Evolutionary conservation across 2,888 invertebrate species (phyloP).

Genomic region (Invenusta paracnida): DNA sequence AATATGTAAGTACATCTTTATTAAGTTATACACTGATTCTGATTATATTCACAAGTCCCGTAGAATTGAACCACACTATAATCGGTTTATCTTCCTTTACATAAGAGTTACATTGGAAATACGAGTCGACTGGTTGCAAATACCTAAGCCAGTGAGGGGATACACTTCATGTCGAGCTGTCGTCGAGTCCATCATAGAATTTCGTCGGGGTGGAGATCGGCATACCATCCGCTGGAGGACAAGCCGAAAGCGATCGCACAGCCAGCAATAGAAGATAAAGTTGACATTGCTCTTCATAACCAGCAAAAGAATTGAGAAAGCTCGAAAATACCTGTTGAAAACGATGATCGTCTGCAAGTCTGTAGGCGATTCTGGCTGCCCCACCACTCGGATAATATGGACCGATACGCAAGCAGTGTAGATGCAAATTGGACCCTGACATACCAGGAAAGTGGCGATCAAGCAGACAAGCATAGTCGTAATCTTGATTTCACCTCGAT

Average conservation of each 20-base stretch:
- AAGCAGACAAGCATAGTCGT: conserved; percentile 32
- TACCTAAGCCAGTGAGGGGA: not conserved
- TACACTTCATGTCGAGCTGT: not conserved
- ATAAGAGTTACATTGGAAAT: not conserved
- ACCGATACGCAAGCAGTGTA: conserved; percentile 24
- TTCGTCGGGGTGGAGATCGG: not conserved
- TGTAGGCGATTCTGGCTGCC: not conserved
- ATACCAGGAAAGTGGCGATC: conserved; percentile 34
- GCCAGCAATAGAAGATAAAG: conserved; percentile 38
- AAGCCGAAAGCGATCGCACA: conserved; percentile 30
- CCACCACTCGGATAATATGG: not conserved
- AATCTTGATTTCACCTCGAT: conserved; percentile 28
- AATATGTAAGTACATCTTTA: too few relatives aligned
- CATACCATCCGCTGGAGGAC: conserved; percentile 35
- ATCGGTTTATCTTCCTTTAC: too few relatives aligned
- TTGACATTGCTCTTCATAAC: conserved; percentile 37
- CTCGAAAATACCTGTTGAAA: not conserved
- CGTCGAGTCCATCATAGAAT: not conserved
- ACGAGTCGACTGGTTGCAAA: not conserved
- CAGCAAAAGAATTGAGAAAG: conserved; percentile 21
- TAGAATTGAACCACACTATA: too few relatives aligned
- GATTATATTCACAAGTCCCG: too few relatives aligned
- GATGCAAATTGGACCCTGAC: conserved; percentile 33
- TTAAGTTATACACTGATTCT: too few relatives aligned
- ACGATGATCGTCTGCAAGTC: not conserved